Base-by-base conservation (phyloP, 2,113 vertebrate species). In the Meriones unguiculatus region DNA sequence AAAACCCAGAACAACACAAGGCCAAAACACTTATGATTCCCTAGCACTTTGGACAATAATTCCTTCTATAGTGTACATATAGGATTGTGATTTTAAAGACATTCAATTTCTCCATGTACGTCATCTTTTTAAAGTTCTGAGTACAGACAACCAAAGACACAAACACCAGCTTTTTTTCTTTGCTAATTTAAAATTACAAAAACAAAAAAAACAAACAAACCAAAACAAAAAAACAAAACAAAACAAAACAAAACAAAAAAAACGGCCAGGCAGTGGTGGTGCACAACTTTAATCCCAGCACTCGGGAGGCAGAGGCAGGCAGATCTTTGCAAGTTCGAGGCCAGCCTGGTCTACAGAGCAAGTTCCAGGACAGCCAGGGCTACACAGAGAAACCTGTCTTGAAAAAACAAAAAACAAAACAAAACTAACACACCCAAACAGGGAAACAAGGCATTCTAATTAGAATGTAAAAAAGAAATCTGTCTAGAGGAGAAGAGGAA, bases 81-180 rank as follows among this genome's bases (percentile, higher is more conserved):
- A 89, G 91, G 88, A 88, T 38, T 91, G 1, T 76, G 72, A 89
- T 92, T 94, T 94, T 65, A 96, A 94, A 87, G 64, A 59, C 70
- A 91, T 69, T 93, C 35, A 89, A 78, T 38, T 82, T 84, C 82
- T 94, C 54, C 46, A 93, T 65, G 75, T n/a, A 73, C 2, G 78
- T 69, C 10, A 67, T 59, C 20, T 57, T 64, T 59, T 2, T 14
- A 35, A 54, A 72, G 70, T 87, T 57, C 62, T 75, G 57, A 95
- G 76, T 75, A 30, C 75, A 75, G 78, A 91, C 50, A 46, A 72
- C 30, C 77, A 32, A 94, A 86, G 64, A 69, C 30, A 70, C 9
- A 18, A 52, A 35, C 52, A 72, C 13, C 78, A 64, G 20, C 54
- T 92, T 64, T 93, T 30, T 94, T 88, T 14, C 77, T 84, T 93